These are phyloP conservation scores for Labeo catla DNA, from an alignment of 2,113 vertebrate genomes.

Conservation along the genomic window DNA sequence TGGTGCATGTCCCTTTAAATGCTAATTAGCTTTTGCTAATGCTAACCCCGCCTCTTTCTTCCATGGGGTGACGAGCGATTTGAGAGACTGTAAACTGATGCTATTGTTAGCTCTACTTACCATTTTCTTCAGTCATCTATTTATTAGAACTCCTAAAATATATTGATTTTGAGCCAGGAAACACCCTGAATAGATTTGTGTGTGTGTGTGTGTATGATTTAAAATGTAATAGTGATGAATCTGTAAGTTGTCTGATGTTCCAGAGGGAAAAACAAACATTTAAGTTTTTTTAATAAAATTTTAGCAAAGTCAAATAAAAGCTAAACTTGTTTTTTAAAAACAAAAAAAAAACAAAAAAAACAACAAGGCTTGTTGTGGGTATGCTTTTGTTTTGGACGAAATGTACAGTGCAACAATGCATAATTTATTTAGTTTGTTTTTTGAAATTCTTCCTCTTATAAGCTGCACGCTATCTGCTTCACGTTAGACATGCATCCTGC, in stretches of 20 bases:
- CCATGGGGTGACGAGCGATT: no score
- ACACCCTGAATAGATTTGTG: no score
- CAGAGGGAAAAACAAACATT: not conserved
- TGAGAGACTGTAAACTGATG: no score
- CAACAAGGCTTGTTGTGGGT: not conserved
- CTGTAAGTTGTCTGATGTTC: not conserved
- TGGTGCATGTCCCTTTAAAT: no score
- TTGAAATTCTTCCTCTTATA: not conserved
- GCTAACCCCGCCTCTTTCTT: no score
- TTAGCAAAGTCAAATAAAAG: not conserved
- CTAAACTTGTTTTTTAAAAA: not conserved
- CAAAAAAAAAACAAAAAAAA: not conserved
- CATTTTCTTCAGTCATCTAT: no score
- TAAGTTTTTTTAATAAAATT: not conserved
- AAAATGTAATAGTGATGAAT: not conserved
- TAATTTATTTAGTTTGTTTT: not conserved
- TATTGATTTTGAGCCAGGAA: no score
- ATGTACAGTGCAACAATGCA: not conserved
- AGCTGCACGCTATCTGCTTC: slow-evolving; percentile 30
- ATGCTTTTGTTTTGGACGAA: not conserved
- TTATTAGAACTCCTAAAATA: no score
- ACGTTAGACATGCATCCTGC: slow-evolving; percentile 7
- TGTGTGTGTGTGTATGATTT: not conserved
- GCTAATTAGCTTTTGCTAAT: no score
- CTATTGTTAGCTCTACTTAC: no score